phyloP scores from a whole-genome alignment of 2,797 vertebrate genomes.

The Ctenopoma kingsleyae region DNA sequence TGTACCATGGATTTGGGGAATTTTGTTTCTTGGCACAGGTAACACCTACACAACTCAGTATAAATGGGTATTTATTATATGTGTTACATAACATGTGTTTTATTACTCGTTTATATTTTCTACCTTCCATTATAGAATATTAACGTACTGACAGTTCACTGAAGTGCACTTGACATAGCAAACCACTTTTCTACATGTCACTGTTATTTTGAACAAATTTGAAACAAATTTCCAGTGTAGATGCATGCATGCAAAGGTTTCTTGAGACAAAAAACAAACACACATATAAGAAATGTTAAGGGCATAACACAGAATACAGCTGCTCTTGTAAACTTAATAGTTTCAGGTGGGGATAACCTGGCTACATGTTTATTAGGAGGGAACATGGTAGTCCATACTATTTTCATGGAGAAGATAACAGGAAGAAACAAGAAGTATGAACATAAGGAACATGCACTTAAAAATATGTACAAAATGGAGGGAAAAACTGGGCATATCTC shows the following conservation, averaged over 20 bases:
- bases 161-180: background rate
- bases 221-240: too few relatives aligned
- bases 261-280: background rate
- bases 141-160: background rate
- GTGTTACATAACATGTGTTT: conserved; percentile 23
- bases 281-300: too few relatives aligned
- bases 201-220: too few relatives aligned
- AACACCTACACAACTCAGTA: too few relatives aligned
- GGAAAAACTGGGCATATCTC: background rate
- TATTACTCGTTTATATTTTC: background rate
- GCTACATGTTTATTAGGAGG: background rate
- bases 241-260: background rate
- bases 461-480: background rate
- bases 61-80: conserved; percentile 1
- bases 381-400: background rate
- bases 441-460: background rate
- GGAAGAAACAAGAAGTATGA: background rate
- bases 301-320: conserved; percentile 3
- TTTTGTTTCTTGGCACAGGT: conserved; percentile 83
- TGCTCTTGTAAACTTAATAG: background rate
- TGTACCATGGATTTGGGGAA: conserved; percentile 72
- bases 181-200: background rate
- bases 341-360: background rate
- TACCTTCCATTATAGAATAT: background rate
- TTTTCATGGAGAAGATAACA: background rate